Evolutionary conservation across 2,113 vertebrate species (phyloP).

Genomic region (Trematocara zebra): DNA sequence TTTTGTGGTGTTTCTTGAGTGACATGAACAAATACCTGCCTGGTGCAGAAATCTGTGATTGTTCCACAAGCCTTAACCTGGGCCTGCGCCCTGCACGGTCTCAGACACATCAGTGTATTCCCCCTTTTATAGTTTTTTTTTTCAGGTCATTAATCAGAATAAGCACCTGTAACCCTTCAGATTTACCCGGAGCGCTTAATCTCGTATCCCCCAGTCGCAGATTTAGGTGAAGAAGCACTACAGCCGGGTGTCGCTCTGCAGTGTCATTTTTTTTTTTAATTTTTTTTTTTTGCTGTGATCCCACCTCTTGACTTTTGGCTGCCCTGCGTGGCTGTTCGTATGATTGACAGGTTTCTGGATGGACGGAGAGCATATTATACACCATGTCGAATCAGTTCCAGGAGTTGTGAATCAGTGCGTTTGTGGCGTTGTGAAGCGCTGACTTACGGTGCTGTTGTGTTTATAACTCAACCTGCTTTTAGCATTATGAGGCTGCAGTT

Average conservation of each 20-base stretch:
- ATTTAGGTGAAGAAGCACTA: neutral
- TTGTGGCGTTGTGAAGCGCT: neutral
- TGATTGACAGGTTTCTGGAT: conserved; percentile 53
- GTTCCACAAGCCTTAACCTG: neutral
- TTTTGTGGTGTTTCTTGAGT: conserved; percentile 22
- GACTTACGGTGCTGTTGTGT: neutral
- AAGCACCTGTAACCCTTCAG: neutral
- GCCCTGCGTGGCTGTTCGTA: neutral
- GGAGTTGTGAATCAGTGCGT: conserved; percentile 36
- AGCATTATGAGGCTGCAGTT: neutral
- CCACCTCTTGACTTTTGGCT: conserved; percentile 49
- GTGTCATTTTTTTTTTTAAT: neutral
- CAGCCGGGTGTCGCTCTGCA: neutral
- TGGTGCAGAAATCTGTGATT: neutral
- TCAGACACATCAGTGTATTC: neutral
- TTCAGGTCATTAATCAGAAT: neutral
- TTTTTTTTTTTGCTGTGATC: neutral
- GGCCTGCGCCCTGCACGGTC: neutral
- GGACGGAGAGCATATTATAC: neutral
- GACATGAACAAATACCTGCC: conserved; percentile 15
- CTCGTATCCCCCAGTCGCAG: neutral
- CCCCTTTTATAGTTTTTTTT: neutral
- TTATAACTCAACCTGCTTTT: conserved; percentile 7
- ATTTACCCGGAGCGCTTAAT: neutral
- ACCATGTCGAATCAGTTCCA: conserved; percentile 55